Evolutionary conservation across 1,140 invertebrate genomes (phyloP).

Genomic region (Chelonus insularis): DNA sequence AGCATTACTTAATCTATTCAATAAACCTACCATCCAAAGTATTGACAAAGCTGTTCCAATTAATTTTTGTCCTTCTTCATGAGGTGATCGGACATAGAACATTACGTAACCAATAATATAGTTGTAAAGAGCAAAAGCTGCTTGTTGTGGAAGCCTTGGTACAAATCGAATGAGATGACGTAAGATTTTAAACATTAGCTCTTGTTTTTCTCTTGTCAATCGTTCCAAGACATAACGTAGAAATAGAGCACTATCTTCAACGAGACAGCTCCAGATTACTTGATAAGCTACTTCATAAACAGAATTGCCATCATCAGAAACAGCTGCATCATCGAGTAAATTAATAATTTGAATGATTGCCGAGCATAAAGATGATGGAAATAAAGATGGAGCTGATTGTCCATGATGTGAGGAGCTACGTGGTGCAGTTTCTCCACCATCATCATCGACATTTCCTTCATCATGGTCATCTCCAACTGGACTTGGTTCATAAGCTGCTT

Average conservation of each 20-base stretch:
- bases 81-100: constrained; percentile 96
- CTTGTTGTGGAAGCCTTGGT: constrained; percentile 92
- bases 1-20: no score
- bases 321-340: constrained; percentile 93
- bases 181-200: constrained; percentile 92
- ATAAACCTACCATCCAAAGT: constrained; percentile 94
- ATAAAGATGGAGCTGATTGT: constrained; percentile 90
- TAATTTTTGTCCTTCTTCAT: constrained; percentile 89
- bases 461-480: constrained; percentile 82
- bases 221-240: constrained; percentile 94
- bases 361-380: constrained; percentile 94
- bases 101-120: constrained; percentile 99
- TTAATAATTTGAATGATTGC: constrained; percentile 94
- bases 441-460: constrained; percentile 72
- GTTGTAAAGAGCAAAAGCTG: constrained; percentile 98
- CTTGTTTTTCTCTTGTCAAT: constrained; percentile 92
- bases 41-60: constrained; percentile 93
- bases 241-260: constrained; percentile 97
- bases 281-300: constrained; percentile 90
- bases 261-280: constrained; percentile 96
- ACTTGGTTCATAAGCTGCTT: constrained; percentile 95
- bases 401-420: constrained; percentile 77
- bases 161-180: constrained; percentile 92
- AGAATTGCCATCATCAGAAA: constrained; percentile 88
- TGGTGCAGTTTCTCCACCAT: constrained; percentile 68